Evolutionary conservation across 2,888 invertebrate genomes (phyloP).

Genomic region (Erebia ligea): DNA sequence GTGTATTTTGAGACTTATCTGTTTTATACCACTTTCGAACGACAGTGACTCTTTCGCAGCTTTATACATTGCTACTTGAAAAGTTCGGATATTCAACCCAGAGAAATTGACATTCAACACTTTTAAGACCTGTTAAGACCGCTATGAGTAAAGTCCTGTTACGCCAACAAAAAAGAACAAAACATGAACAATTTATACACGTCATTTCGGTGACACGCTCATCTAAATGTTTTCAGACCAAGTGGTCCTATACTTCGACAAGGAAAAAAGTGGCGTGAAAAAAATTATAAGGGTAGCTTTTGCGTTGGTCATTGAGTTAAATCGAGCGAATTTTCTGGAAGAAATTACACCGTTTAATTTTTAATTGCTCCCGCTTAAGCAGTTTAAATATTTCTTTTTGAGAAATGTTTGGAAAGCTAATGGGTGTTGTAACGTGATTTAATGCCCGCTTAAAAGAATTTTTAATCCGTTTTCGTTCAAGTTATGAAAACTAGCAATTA

Average conservation of each 20-base stretch:
- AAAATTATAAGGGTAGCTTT: background rate
- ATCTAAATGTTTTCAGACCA: background rate
- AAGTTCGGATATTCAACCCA: no score
- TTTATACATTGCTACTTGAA: no score
- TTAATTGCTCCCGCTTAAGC: constrained; percentile 24
- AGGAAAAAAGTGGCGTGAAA: background rate
- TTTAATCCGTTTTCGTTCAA: constrained; percentile 16
- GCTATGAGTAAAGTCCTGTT: no score
- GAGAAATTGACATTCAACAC: no score
- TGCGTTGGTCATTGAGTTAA: constrained; percentile 11
- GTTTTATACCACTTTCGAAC: no score
- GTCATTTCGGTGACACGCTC: background rate
- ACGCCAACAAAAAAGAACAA: no score
- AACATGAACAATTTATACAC: no score
- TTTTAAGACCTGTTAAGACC: no score
- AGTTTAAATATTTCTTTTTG: constrained; percentile 23
- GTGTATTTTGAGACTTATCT: no score
- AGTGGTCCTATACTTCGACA: background rate
- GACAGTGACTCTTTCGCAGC: no score
- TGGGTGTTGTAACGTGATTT: constrained; percentile 17
- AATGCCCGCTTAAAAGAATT: constrained; percentile 13
- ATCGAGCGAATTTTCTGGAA: constrained; percentile 26
- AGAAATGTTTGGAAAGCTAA: constrained; percentile 21
- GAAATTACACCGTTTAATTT: constrained; percentile 29
- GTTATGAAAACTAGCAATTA: background rate